Base-by-base conservation (phyloP, 1,140 invertebrate genomes). In the Musca domestica region DNA sequence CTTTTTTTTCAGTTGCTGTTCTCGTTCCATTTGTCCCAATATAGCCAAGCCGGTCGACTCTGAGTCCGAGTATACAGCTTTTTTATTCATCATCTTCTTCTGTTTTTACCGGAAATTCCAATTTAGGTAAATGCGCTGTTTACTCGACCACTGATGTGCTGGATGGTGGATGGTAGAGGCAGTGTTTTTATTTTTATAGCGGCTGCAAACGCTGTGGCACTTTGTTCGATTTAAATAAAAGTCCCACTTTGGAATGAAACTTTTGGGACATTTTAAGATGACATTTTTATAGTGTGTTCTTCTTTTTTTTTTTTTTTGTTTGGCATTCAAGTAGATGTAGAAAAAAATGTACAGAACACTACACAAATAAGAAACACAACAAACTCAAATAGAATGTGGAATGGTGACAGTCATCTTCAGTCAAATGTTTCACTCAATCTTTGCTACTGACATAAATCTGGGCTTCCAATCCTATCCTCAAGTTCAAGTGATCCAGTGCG, bases 81-180 rank as follows among this genome's bases (percentile, higher is more conserved):
- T 58, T 69, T 64, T 64, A 17, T 68, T 47, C 68, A n/a, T 67
- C 70, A 49, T 72, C 41, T 47, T 52, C 67, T 72, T 70, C 69
- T 71, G 10, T 30, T 23, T 74, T 79, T 79, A 77, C 77, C 77
- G 77, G 77, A 80, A 75, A 80, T 80, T 80, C 77, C 77, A 80
- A 80, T 80, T 80, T 80, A 80, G 77, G 77, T 77, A 80, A 80
- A 80, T 80, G 74, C 77, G 77, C 69, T 71, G 77, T 76, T 75
- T 74, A 77, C 74, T 54, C 61, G 49, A 51, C 22, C 49, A 51
- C n/a, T 51, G n/a, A 9, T 20, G 49, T 67, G 67, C 51, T 56
- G 41, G 51, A 51, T 34, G 17, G 61, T 64, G 58, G 41, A 56
- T 23, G 34, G 46, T 61, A 20, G 58, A 22, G 20, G 49, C 10